A percentile compares a stretch with the other conserved stretches of the same genome.
Evolutionary conservation across 1,140 invertebrate genomes (phyloP).

Genomic region (Drosophila insularis): DNA sequence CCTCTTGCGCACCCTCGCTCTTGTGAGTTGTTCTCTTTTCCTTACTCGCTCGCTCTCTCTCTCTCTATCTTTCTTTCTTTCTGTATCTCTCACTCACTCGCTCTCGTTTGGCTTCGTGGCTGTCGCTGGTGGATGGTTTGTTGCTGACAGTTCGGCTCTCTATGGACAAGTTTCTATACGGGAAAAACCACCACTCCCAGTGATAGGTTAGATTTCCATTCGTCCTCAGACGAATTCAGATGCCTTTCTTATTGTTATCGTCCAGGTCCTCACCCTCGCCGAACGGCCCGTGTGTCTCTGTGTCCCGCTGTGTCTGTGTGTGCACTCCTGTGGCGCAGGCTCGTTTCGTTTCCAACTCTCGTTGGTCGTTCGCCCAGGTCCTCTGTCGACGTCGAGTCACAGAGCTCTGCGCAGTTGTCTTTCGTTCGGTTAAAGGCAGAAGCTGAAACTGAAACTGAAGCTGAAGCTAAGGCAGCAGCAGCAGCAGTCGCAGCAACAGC

Average conservation of each 20-base stretch:
- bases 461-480: conserved; percentile 11
- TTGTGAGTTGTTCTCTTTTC: background rate
- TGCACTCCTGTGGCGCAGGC: conserved; percentile 68
- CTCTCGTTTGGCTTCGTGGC: background rate
- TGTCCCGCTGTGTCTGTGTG: conserved; percentile 13
- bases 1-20: background rate
- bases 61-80: conserved; percentile 4
- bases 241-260: conserved; percentile 37
- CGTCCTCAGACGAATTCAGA: conserved; percentile 28
- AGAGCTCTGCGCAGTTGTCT: conserved; percentile 43
- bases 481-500: conserved; percentile 34
- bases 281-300: background rate
- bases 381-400: conserved; percentile 25
- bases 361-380: conserved; percentile 54
- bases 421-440: conserved; percentile 21
- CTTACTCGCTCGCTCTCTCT: conserved; percentile 12
- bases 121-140: conserved; percentile 62
- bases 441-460: conserved; percentile 18
- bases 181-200: conserved; percentile 61
- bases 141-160: conserved; percentile 74
- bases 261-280: conserved; percentile 15
- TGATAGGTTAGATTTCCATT: conserved; percentile 67
- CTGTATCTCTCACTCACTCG: conserved; percentile 8
- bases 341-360: conserved; percentile 74
- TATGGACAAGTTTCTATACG: conserved; percentile 48